These are phyloP conservation scores for Oceanites oceanicus DNA, from an alignment of 2,113 vertebrate genomes.

Conservation along the genomic window DNA sequence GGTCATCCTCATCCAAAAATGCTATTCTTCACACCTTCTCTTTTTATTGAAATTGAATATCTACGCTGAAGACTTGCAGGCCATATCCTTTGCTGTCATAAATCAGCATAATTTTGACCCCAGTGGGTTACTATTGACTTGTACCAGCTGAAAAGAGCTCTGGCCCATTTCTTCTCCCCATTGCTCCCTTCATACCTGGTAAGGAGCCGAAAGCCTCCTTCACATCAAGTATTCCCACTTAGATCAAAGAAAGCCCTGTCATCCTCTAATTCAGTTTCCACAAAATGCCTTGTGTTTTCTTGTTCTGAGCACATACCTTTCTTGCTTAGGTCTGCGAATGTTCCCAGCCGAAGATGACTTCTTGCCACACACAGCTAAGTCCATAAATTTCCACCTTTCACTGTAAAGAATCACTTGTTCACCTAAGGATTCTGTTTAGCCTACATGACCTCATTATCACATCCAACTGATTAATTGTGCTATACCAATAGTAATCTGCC, in stretches of 20 bases:
- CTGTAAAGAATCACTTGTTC: not conserved
- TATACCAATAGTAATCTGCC: not conserved
- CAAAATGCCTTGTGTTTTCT: not conserved
- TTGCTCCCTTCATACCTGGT: not conserved
- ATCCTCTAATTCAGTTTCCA: not conserved
- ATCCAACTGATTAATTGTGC: not conserved
- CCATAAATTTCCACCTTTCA: not conserved
- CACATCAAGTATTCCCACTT: not conserved
- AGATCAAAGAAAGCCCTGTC: not conserved
- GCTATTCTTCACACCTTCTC: not conserved
- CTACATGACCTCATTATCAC: not conserved
- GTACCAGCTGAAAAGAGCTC: not conserved
- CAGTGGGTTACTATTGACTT: not conserved
- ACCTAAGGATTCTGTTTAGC: not conserved
- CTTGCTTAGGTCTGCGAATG: not conserved
- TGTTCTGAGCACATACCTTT: not conserved
- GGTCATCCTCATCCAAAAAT: not conserved
- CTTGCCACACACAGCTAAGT: not conserved
- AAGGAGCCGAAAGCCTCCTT: not conserved
- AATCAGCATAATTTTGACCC: not conserved
- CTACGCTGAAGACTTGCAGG: not conserved
- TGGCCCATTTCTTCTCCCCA: not conserved
- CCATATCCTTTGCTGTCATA: not conserved
- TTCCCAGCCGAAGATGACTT: not conserved
- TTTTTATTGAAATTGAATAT: not conserved